These are phyloP conservation scores for Phrynocephalus forsythii DNA, from an alignment of 2,797 vertebrate species.

Conservation along the genomic window DNA sequence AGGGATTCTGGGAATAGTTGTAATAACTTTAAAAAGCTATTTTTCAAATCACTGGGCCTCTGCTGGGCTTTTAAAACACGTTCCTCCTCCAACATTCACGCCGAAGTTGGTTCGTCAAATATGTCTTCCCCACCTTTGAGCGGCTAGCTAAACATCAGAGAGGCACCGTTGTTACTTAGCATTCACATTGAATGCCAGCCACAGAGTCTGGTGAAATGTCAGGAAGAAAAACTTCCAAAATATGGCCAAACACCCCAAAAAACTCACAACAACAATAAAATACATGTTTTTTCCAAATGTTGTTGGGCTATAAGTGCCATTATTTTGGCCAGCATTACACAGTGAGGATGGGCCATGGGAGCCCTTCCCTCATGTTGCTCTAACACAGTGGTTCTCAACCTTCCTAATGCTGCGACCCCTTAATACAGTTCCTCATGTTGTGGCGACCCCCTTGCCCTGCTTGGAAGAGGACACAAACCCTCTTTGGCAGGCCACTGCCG, in stretches of 20 bases:
- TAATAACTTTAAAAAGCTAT: neutral
- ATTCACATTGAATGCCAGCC: slow-evolving; percentile 22
- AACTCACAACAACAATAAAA: neutral
- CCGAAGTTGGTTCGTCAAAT: neutral
- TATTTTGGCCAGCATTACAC: neutral
- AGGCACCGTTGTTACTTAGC: slow-evolving; percentile 19
- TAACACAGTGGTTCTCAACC: too few relatives aligned
- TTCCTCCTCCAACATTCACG: slow-evolving; percentile 35
- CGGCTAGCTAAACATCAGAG: neutral
- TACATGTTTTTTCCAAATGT: too few relatives aligned
- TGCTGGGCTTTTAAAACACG: slow-evolving; percentile 22
- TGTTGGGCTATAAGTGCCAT: neutral
- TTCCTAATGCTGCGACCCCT: too few relatives aligned
- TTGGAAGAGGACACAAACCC: too few relatives aligned
- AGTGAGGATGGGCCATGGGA: neutral
- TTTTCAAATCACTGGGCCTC: neutral
- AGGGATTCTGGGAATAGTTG: neutral
- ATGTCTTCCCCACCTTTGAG: neutral
- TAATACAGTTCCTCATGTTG: too few relatives aligned
- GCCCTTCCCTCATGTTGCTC: neutral
- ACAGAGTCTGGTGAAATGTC: too few relatives aligned
- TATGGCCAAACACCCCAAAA: too few relatives aligned
- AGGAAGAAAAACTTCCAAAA: too few relatives aligned
- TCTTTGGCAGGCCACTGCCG: too few relatives aligned
- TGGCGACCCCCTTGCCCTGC: too few relatives aligned